Evolutionary conservation across 2,797 vertebrate species (phyloP).

Genomic region (Rhadinocentrus ornatus): DNA sequence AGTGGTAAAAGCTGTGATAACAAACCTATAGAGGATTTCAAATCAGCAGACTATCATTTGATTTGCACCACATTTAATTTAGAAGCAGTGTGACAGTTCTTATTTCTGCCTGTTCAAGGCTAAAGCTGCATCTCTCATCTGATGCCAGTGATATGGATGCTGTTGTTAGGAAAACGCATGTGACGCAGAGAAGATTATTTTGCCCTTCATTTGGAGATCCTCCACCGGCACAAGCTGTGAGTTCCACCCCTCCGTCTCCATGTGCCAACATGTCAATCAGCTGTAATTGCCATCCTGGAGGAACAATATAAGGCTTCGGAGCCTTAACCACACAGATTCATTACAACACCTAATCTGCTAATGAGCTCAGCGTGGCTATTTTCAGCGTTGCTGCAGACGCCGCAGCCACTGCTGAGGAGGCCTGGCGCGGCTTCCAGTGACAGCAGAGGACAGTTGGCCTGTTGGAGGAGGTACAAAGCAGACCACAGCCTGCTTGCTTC

Average conservation of each 20-base stretch:
- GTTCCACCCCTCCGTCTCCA: constrained; percentile 78
- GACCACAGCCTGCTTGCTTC: constrained; percentile 56
- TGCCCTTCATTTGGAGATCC: constrained; percentile 87
- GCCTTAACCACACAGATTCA: constrained; percentile 87
- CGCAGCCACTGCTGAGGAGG: constrained; percentile 59
- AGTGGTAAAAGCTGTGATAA: background rate
- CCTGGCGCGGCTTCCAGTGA: constrained; percentile 81
- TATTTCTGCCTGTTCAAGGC: constrained; percentile 10
- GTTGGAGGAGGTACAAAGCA: constrained; percentile 68
- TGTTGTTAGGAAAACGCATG: constrained; percentile 32
- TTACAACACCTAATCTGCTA: constrained; percentile 92
- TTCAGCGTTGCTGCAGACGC: constrained; percentile 81
- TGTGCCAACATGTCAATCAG: constrained; percentile 93
- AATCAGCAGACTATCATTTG: background rate
- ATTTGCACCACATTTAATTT: background rate
- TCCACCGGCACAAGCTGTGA: constrained; percentile 80
- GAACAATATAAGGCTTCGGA: constrained; percentile 86
- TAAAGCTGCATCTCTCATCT: constrained; percentile 21
- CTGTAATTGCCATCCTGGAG: constrained; percentile 91
- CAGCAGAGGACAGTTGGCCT: constrained; percentile 86
- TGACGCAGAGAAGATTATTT: constrained; percentile 75
- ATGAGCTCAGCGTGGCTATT: constrained; percentile 90
- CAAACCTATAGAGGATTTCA: background rate
- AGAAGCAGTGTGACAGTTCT: background rate
- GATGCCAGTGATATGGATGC: constrained; percentile 22